A percentile compares a stretch with the other conserved stretches of the same genome.
These are phyloP conservation scores for Stigmatopora nigra DNA, from an alignment of 2,113 vertebrate species.

Conservation along the genomic window DNA sequence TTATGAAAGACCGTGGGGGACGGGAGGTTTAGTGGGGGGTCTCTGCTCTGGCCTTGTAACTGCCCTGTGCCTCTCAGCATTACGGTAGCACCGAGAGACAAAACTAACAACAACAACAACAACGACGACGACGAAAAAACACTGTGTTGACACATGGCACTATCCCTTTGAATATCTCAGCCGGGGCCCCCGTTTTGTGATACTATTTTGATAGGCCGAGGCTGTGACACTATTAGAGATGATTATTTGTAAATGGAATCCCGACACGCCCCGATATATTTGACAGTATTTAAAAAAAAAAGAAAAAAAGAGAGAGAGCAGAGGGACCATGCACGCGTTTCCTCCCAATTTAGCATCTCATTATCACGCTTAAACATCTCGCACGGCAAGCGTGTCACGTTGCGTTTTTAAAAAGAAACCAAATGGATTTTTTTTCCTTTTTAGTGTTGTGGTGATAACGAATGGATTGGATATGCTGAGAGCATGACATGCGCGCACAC, in stretches of 20 bases:
- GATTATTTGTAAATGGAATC: constrained; percentile 22
- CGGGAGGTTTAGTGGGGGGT: constrained; percentile 45
- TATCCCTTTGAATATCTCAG: constrained; percentile 54
- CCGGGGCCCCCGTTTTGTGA: constrained; percentile 49
- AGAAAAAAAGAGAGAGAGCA: background rate
- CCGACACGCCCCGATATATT: constrained; percentile 13
- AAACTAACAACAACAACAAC: constrained; percentile 29
- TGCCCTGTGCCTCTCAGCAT: constrained; percentile 57
- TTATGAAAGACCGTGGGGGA: constrained; percentile 26
- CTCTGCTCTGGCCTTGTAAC: constrained; percentile 46
- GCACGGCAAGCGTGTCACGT: constrained; percentile 37
- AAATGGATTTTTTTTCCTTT: constrained; percentile 23
- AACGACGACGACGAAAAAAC: too few relatives aligned
- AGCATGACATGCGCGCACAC: constrained; percentile 9
- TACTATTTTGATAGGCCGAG: constrained; percentile 53
- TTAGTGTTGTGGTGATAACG: constrained; percentile 29
- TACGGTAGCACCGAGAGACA: constrained; percentile 52
- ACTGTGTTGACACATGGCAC: constrained; percentile 59
- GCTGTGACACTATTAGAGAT: constrained; percentile 12
- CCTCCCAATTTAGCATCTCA: constrained; percentile 39
- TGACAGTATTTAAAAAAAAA: background rate
- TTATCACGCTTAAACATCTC: constrained; percentile 40
- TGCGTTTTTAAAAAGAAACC: constrained; percentile 28
- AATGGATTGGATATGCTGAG: constrained; percentile 47
- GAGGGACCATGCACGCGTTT: constrained; percentile 28